Evolutionary conservation across 2,888 invertebrate genomes (phyloP), one percentile per base, ranked within the genome.

Genomic region (Colostygia pectinataria): DNA sequence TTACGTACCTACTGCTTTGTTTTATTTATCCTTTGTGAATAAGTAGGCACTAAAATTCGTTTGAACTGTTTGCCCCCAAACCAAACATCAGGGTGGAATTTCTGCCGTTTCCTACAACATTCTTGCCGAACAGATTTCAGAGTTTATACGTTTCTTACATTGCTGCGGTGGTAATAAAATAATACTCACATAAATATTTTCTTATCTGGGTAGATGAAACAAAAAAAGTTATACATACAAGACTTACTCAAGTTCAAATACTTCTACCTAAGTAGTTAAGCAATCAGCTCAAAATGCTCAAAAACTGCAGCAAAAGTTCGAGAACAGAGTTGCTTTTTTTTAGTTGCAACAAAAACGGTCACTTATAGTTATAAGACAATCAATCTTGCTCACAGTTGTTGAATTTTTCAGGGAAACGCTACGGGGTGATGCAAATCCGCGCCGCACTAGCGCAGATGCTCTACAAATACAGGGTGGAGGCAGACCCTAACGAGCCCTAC

Each of bases 391-490:
- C 31, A 37, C 14, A 29, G 13, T 13, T 10, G 37, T 37, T 31
- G 14, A 8, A 31, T 31, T 55, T 65, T 72, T 9, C 68, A 85
- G 85, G 85, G 28, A 84, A 80, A 69, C 77, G 85, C 24, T 85
- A 83, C 57, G 85, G 84, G 0, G 57, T 81, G 68, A 73, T 83
- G 75, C 85, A 84, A 66, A 59, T 84, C 23, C 77, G 84, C 15
- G 69, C 82, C 1, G 82, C 83, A 0, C 38, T 85, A 6, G 77
- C 82, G 1, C 82, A 84, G 37, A 55, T 85, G 32, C 52, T 83
- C 2, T 53, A 59, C 36, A 74, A 72, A 12, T 85, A 70, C 58
- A 70, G 57, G 53, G 52, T 85, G 15, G 65, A 65, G 32, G 65
- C 69, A 12, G 50, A 51, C 9, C 67, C 74, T 1, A 71, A 60